Percentiles rank a stretch among this genome's conserved stretches.
Conservation (phyloP, 2,113 vertebrate genomes). For the Peromyscus californicus region DNA sequence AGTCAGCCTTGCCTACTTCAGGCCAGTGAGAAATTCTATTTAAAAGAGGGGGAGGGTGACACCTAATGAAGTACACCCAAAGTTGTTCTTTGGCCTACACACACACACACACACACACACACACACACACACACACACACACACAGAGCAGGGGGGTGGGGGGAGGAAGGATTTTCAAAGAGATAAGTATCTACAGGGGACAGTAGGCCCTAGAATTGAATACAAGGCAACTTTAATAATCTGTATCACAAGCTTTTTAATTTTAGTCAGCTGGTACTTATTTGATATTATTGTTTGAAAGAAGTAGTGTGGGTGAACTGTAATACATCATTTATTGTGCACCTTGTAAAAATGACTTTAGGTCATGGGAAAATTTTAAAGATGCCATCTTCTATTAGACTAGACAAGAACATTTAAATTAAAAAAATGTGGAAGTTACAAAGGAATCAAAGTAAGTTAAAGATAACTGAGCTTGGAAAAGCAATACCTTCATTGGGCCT, state of each 20-base stretch:
- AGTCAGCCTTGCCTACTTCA: neutral
- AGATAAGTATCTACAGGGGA: no score
- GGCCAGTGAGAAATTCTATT: neutral
- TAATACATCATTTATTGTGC: neutral
- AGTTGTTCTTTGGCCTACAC: neutral
- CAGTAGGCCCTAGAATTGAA: neutral
- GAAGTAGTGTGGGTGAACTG: neutral
- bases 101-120: neutral
- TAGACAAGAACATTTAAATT: slow-evolving; percentile 3
- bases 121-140: neutral
- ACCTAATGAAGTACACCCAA: neutral
- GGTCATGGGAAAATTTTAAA: neutral
- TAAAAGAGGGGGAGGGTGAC: neutral
- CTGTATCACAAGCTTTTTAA: neutral
- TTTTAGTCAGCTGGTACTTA: neutral
- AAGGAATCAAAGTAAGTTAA: slow-evolving; percentile 32
- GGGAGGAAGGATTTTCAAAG: neutral
- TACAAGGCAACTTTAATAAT: neutral
- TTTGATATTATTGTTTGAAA: neutral
- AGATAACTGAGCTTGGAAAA: neutral
- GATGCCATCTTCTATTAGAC: neutral
- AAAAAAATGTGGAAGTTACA: neutral
- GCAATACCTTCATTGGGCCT: neutral
- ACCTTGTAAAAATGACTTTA: neutral
- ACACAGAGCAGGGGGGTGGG: neutral